These are phyloP conservation scores for Sinonovacula constricta DNA, from an alignment of 1,140 invertebrate species.

Conservation along the genomic window DNA sequence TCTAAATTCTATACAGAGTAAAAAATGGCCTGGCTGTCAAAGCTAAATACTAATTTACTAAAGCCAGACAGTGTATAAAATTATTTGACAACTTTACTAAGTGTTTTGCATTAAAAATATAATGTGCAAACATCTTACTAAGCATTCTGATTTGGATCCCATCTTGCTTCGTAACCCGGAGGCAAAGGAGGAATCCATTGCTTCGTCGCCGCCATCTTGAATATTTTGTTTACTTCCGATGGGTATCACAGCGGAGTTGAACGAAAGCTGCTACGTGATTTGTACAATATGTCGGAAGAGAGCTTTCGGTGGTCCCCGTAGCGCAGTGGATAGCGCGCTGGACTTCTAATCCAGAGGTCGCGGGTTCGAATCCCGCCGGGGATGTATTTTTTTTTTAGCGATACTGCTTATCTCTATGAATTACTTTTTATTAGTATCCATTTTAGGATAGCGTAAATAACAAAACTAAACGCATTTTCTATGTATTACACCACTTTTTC, in stretches of 20 bases:
- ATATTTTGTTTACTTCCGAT: constrained; percentile 18
- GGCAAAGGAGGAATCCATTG: constrained; percentile 45
- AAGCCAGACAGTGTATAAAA: too few relatives aligned
- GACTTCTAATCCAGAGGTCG: constrained; percentile 71
- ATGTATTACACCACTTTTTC: too few relatives aligned
- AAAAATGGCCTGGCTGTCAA: background rate
- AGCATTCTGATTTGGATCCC: constrained; percentile 49
- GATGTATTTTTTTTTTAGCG: constrained; percentile 49
- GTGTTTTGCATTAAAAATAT: too few relatives aligned
- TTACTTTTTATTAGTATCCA: too few relatives aligned
- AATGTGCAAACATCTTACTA: constrained; percentile 49
- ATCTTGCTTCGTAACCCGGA: constrained; percentile 41
- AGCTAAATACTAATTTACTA: too few relatives aligned
- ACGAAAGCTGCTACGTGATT: too few relatives aligned
- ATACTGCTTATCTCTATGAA: too few relatives aligned
- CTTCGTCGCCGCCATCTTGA: constrained; percentile 21
- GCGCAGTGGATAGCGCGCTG: constrained; percentile 70
- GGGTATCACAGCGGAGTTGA: background rate
- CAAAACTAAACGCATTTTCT: too few relatives aligned
- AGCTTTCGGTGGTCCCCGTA: constrained; percentile 59
- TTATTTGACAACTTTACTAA: background rate
- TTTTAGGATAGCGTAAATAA: too few relatives aligned
- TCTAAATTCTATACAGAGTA: too few relatives aligned
- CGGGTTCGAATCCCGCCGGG: constrained; percentile 70
- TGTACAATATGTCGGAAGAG: too few relatives aligned